phyloP scores from a whole-genome alignment of 2,888 invertebrate species.

The Hirtodrosophila trivittata region DNA sequence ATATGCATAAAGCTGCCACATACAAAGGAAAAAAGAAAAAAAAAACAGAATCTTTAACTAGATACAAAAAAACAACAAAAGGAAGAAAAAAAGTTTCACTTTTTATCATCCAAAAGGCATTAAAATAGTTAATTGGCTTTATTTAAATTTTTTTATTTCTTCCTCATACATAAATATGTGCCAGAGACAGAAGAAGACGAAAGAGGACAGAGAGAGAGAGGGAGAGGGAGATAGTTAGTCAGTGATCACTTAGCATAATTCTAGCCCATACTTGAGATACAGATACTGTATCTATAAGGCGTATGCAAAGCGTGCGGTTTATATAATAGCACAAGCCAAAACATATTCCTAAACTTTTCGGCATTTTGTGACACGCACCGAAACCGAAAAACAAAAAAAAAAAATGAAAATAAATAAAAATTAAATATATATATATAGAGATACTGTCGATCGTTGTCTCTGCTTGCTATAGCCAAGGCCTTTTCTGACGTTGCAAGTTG shows the following conservation, averaged over 20 bases:
- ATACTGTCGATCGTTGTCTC: constrained; percentile 48
- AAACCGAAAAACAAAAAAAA: constrained; percentile 18
- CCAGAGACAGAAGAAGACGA: constrained; percentile 57
- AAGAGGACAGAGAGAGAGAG: not conserved
- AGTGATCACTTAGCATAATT: constrained; percentile 69
- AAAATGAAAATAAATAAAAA: constrained; percentile 14
- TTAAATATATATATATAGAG: not conserved
- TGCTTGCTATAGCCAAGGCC: constrained; percentile 68
- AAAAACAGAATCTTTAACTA: constrained; percentile 47
- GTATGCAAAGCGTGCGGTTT: constrained; percentile 46
- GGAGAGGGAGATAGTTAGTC: constrained; percentile 4
- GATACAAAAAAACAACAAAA: constrained; percentile 46
- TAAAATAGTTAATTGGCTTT: constrained; percentile 81
- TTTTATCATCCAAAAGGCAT: constrained; percentile 76
- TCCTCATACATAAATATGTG: constrained; percentile 80
- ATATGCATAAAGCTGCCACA: constrained; percentile 67
- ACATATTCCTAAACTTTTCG: constrained; percentile 38
- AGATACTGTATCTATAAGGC: constrained; percentile 28
- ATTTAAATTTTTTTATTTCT: constrained; percentile 74
- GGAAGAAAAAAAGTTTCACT: constrained; percentile 80
- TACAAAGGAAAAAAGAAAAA: constrained; percentile 7
- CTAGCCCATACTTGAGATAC: constrained; percentile 51
- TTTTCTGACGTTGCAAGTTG: constrained; percentile 74
- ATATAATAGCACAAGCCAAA: constrained; percentile 42
- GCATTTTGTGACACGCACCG: constrained; percentile 42